These are phyloP conservation scores for Manacus vitellinus DNA, from an alignment of 2,113 vertebrate genomes.

Conservation along the genomic window DNA sequence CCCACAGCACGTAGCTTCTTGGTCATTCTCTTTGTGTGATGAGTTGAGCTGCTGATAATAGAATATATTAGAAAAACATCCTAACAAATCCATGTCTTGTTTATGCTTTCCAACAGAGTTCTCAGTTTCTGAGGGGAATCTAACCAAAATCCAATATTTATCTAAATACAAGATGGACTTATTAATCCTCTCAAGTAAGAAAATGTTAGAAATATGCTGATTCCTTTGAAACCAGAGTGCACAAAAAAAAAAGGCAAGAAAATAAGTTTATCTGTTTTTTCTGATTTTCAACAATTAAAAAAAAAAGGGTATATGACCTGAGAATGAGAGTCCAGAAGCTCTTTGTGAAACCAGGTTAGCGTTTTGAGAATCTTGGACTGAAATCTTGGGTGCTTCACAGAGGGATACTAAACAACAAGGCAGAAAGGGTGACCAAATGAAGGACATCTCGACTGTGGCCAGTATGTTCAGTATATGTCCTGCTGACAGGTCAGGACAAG, in stretches of 20 bases:
- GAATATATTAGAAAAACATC: background rate
- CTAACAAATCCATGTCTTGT: background rate
- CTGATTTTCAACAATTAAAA: background rate
- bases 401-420: background rate
- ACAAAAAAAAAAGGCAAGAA: background rate
- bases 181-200: background rate
- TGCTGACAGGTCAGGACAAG: background rate
- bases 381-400: background rate
- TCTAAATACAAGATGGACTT: background rate
- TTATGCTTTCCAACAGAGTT: background rate
- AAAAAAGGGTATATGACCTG: background rate
- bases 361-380: background rate
- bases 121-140: background rate
- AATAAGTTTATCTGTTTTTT: background rate
- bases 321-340: background rate
- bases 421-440: background rate
- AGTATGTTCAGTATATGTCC: background rate
- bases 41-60: background rate
- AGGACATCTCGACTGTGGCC: background rate
- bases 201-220: background rate
- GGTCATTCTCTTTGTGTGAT: background rate
- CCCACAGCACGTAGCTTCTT: background rate
- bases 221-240: background rate
- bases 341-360: background rate
- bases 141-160: background rate